These are phyloP conservation scores for Drosophila bocqueti DNA, from an alignment of 1,140 invertebrate species.

Conservation along the genomic window DNA sequence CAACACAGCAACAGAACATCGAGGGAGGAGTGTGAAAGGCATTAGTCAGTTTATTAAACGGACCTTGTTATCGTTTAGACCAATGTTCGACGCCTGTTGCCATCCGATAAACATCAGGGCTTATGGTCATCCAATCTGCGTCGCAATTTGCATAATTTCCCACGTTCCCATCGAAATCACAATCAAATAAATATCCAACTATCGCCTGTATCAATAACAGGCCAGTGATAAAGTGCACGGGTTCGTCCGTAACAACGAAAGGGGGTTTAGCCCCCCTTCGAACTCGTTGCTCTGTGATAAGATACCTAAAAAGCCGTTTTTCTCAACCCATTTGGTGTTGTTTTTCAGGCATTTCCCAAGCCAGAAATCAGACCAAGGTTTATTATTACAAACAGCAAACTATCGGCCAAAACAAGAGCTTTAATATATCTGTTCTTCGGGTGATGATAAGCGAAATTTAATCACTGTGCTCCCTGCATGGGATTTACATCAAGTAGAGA, in stretches of 20 bases:
- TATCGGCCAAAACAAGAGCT: conserved; percentile 7
- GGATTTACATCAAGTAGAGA: neutral
- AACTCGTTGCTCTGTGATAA: conserved; percentile 30
- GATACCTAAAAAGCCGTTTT: conserved; percentile 21
- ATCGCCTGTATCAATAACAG: conserved; percentile 56
- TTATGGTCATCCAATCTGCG: conserved; percentile 76
- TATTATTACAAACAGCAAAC: neutral
- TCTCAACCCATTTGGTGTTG: conserved; percentile 1
- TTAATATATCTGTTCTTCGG: neutral
- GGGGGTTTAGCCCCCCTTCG: conserved; percentile 10
- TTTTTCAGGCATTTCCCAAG: conserved; percentile 2
- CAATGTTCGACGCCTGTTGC: conserved; percentile 19
- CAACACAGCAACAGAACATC: conserved; percentile 22
- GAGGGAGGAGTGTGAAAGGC: neutral
- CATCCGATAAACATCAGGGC: conserved; percentile 54
- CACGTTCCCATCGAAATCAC: conserved; percentile 58
- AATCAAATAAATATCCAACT: conserved; percentile 54
- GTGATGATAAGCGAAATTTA: neutral
- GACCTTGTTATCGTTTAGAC: conserved; percentile 25
- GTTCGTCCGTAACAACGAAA: conserved; percentile 3
- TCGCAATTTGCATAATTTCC: conserved; percentile 80
- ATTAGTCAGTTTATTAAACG: conserved; percentile 42
- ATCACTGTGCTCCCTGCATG: too few relatives aligned
- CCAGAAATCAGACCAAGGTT: neutral
- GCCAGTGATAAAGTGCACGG: conserved; percentile 50